These are phyloP conservation scores for Steinernema feltiae DNA, from an alignment of 1,140 invertebrate species.

Conservation along the genomic window DNA sequence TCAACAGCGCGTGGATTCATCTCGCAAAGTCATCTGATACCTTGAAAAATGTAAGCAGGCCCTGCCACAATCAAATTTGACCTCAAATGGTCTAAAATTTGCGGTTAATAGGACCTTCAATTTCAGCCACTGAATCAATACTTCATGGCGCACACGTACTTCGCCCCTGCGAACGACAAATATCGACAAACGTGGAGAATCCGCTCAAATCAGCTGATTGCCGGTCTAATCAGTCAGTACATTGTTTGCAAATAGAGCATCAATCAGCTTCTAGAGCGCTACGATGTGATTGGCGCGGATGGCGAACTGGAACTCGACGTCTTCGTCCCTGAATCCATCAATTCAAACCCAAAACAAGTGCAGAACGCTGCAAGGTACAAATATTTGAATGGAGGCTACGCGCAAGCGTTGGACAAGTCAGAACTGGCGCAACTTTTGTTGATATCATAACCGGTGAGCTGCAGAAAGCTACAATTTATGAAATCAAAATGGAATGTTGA, in stretches of 20 bases:
- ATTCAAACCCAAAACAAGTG: slow-evolving; percentile 16
- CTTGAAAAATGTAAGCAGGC: slow-evolving; percentile 3
- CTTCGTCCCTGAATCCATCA: slow-evolving; percentile 4
- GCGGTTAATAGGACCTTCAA: background rate
- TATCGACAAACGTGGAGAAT: slow-evolving; percentile 15
- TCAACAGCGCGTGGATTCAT: background rate
- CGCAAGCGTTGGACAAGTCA: background rate
- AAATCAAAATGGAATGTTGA: background rate
- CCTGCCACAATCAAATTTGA: no score
- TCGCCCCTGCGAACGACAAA: slow-evolving; percentile 18
- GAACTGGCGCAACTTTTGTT: background rate
- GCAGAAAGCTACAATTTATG: background rate
- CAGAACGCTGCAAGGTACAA: slow-evolving; percentile 14
- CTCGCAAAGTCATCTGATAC: background rate
- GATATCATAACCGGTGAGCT: slow-evolving; percentile 11
- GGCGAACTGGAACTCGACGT: slow-evolving; percentile 12
- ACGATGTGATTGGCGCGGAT: background rate
- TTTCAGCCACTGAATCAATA: slow-evolving; percentile 14
- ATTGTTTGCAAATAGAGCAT: background rate
- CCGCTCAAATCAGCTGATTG: background rate
- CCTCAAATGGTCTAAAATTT: background rate
- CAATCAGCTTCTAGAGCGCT: background rate
- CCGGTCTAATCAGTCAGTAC: background rate
- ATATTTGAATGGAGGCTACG: slow-evolving; percentile 15
- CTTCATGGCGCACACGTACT: slow-evolving; percentile 24